Conservation (phyloP, 2,888 invertebrate species). For the Argyra leucocephala region DNA sequence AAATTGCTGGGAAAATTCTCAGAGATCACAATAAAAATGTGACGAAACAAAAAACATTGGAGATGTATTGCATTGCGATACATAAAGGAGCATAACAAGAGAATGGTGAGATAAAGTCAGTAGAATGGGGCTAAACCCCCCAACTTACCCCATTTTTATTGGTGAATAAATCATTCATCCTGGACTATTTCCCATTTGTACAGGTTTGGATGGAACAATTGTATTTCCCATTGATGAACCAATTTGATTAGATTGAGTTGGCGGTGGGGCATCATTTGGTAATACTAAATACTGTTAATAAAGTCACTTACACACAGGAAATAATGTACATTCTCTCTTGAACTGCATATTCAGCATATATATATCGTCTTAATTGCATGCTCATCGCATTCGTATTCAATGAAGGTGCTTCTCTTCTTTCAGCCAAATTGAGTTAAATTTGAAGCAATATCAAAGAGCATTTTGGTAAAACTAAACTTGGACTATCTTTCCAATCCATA, state of each 20-base stretch:
- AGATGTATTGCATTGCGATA: too few species aligned
- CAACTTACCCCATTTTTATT: slow-evolving; percentile 44
- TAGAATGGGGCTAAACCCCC: too few species aligned
- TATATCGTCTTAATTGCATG: slow-evolving; percentile 57
- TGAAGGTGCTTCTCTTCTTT: slow-evolving; percentile 59
- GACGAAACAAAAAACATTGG: too few species aligned
- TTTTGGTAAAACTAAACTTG: slow-evolving; percentile 68
- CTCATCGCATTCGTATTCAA: slow-evolving; percentile 55
- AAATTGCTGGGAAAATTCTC: too few species aligned
- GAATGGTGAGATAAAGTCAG: too few species aligned
- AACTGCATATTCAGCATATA: slow-evolving; percentile 64
- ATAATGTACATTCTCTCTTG: slow-evolving; percentile 74
- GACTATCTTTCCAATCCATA: slow-evolving; percentile 59
- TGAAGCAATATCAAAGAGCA: slow-evolving; percentile 79
- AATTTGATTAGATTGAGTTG: slow-evolving; percentile 33
- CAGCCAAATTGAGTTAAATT: slow-evolving; percentile 80
- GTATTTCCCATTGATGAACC: slow-evolving; percentile 26
- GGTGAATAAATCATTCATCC: slow-evolving; percentile 53
- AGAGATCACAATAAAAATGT: too few species aligned
- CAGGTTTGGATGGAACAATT: slow-evolving; percentile 46
- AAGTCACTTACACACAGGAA: slow-evolving; percentile 85
- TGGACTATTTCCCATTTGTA: slow-evolving; percentile 44
- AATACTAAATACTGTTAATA: slow-evolving; percentile 73
- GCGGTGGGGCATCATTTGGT: slow-evolving; percentile 65
- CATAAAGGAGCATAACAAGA: too few species aligned